Conservation (phyloP, 2,797 vertebrate genomes). For the Streptopelia turtur region DNA sequence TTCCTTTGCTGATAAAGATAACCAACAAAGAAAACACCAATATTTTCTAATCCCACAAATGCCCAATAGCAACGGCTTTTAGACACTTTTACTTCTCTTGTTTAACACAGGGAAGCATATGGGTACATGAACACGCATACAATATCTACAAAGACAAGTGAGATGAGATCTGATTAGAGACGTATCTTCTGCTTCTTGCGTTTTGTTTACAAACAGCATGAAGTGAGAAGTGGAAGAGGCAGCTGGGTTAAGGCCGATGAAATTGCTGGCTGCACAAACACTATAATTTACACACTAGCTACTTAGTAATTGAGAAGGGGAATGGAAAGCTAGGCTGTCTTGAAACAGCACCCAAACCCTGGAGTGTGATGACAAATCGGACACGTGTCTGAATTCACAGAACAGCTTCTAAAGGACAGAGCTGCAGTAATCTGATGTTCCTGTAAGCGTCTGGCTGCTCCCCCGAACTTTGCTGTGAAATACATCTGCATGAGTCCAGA, state of each 20-base stretch:
- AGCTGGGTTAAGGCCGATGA: neutral
- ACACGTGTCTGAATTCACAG: neutral
- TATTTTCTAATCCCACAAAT: neutral
- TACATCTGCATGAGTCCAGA: neutral
- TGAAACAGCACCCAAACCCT: neutral
- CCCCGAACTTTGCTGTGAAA: neutral
- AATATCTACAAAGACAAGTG: neutral
- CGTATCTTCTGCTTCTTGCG: neutral
- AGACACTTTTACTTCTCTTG: neutral
- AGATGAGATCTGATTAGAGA: neutral
- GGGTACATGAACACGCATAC: neutral
- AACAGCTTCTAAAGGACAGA: neutral
- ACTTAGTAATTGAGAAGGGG: neutral
- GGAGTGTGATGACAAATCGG: neutral
- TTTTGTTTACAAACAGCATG: constrained; percentile 10
- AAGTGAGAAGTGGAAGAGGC: neutral
- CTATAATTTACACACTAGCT: neutral
- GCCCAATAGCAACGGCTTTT: neutral
- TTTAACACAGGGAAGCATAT: neutral
- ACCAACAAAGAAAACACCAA: neutral
- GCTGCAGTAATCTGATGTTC: neutral
- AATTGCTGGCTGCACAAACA: neutral
- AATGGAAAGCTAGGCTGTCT: neutral
- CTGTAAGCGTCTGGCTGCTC: neutral
- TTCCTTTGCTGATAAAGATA: neutral